Percentiles rank a stretch among this genome's conserved stretches.
phyloP scores from a whole-genome alignment of 2,113 vertebrate species.

The Sylvicapra grimmia region DNA sequence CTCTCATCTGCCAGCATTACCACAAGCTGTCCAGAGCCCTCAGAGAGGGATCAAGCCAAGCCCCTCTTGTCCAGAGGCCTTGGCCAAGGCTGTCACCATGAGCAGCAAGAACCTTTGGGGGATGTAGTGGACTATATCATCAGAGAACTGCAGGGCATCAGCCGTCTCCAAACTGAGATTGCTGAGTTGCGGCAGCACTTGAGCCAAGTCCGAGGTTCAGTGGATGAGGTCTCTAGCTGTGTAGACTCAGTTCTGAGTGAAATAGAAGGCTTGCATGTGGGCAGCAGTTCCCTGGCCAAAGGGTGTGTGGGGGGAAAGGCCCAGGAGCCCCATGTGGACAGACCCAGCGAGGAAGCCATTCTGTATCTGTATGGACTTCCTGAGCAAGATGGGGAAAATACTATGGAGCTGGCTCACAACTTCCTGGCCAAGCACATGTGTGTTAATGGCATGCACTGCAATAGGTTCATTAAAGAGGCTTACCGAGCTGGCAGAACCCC shows the following conservation, averaged over 20 bases:
- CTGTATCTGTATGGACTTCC: slow-evolving; percentile 83
- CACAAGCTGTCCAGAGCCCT: slow-evolving; percentile 72
- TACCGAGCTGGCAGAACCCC: slow-evolving; percentile 72
- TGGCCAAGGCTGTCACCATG: background rate
- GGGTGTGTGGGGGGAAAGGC: background rate
- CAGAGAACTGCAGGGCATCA: slow-evolving; percentile 95
- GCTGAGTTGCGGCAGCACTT: slow-evolving; percentile 93
- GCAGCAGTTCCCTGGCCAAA: slow-evolving; percentile 59
- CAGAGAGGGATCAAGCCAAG: slow-evolving; percentile 67
- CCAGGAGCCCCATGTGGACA: slow-evolving; percentile 56
- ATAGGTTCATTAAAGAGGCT: slow-evolving; percentile 81
- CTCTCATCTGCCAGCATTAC: slow-evolving; percentile 67
- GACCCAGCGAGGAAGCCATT: slow-evolving; percentile 71
- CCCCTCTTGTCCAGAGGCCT: slow-evolving; percentile 29
- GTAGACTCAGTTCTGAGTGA: slow-evolving; percentile 93
- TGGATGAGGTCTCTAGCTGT: slow-evolving; percentile 95
- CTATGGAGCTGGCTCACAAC: slow-evolving; percentile 77
- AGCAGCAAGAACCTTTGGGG: slow-evolving; percentile 73
- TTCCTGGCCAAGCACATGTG: slow-evolving; percentile 81
- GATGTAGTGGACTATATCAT: slow-evolving; percentile 93
- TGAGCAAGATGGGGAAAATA: slow-evolving; percentile 81
- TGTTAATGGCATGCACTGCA: slow-evolving; percentile 81
- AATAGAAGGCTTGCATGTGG: slow-evolving; percentile 91
- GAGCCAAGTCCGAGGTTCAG: slow-evolving; percentile 92
- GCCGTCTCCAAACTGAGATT: slow-evolving; percentile 95